Evolutionary conservation across 2,113 vertebrate species (phyloP).

Genomic region (Puntigrus tetrazona): DNA sequence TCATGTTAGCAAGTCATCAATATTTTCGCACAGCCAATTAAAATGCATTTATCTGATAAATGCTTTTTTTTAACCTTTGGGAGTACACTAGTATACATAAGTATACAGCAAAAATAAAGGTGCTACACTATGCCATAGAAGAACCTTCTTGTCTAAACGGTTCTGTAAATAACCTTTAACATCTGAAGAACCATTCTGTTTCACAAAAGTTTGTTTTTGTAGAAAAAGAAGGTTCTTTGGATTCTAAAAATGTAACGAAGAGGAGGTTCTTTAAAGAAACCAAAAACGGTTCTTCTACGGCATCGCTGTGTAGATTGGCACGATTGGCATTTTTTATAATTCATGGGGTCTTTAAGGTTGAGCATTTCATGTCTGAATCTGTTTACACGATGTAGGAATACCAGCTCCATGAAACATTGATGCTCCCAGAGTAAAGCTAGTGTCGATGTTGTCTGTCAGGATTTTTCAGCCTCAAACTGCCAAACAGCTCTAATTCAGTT

Average conservation of each 20-base stretch:
- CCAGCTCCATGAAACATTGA: neutral
- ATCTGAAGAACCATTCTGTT: no score
- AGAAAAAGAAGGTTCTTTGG: no score
- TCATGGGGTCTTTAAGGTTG: neutral
- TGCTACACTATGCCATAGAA: no score
- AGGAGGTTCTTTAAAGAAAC: no score
- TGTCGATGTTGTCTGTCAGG: constrained; percentile 81
- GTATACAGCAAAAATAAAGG: no score
- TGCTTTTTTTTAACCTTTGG: neutral
- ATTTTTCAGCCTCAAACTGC: constrained; percentile 69
- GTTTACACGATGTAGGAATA: neutral
- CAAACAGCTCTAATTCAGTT: constrained; percentile 68
- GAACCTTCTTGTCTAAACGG: no score
- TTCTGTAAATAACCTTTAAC: no score
- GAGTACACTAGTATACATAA: neutral
- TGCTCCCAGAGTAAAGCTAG: neutral
- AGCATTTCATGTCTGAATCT: neutral
- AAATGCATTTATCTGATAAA: neutral
- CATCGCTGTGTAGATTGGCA: no score
- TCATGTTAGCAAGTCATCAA: neutral
- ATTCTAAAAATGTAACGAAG: no score
- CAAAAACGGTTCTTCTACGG: no score
- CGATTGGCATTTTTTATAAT: neutral
- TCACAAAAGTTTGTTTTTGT: no score
- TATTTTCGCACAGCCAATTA: neutral